These are phyloP conservation scores for Rhizoglyphus robini DNA, from an alignment of 1,140 invertebrate genomes.

Conservation along the genomic window DNA sequence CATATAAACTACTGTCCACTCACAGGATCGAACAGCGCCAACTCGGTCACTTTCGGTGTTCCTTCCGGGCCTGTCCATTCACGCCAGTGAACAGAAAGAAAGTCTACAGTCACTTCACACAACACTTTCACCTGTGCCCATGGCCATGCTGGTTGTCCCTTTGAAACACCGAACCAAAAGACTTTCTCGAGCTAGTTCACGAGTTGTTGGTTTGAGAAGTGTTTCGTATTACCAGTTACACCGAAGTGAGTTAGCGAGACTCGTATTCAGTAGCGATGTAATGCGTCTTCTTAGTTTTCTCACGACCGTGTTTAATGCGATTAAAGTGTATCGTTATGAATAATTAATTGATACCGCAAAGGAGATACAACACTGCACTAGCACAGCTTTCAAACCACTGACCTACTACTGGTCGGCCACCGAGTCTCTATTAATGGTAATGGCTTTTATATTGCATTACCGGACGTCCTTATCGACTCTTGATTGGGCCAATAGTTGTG, in stretches of 20 bases:
- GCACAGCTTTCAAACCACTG: not conserved
- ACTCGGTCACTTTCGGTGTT: no score
- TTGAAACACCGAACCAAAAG: no score
- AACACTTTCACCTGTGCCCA: no score
- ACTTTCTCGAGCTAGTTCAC: no score
- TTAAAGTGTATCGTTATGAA: slow-evolving; percentile 9
- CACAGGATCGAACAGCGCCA: no score
- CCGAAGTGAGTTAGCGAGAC: not conserved
- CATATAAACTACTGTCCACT: no score
- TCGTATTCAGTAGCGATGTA: not conserved
- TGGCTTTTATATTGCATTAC: slow-evolving; percentile 12
- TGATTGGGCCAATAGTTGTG: slow-evolving; percentile 4
- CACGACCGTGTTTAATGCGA: not conserved
- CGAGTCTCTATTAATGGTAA: slow-evolving; percentile 14
- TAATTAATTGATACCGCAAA: slow-evolving; percentile 6
- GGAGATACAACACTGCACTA: not conserved
- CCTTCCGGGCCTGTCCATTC: no score
- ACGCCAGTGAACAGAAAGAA: no score
- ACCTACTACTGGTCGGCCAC: not conserved
- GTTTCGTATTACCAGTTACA: no score
- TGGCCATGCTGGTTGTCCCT: no score
- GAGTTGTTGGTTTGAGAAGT: no score
- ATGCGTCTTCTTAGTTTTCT: not conserved
- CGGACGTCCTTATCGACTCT: not conserved
- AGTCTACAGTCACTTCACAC: no score